These are phyloP conservation scores for Coelopa frigida DNA, from an alignment of 1,140 invertebrate genomes.

Conservation along the genomic window DNA sequence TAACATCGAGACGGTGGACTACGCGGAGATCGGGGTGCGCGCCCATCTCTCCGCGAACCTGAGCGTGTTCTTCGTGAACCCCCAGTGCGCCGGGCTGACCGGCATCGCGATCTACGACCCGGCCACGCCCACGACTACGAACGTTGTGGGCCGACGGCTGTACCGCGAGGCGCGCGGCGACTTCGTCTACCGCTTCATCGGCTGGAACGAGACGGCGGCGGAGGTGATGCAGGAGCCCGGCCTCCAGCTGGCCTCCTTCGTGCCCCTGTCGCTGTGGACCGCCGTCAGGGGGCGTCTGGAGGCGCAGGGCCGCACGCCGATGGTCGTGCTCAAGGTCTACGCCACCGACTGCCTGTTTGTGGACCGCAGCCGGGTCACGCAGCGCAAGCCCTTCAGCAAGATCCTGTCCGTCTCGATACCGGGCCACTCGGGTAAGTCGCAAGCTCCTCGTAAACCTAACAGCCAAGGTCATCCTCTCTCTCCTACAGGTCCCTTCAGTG, in stretches of 20 bases:
- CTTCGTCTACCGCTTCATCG: constrained; percentile 34
- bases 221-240: constrained; percentile 12
- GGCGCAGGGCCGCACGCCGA: constrained; percentile 6
- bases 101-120: constrained; percentile 26
- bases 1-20: constrained; percentile 4
- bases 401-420: constrained; percentile 36
- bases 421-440: constrained; percentile 23
- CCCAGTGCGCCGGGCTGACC: constrained; percentile 22
- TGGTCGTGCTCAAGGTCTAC: constrained; percentile 33
- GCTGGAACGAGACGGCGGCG: constrained; percentile 19
- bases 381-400: constrained; percentile 19
- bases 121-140: neutral
- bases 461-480: neutral
- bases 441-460: neutral
- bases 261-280: constrained; percentile 24
- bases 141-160: neutral
- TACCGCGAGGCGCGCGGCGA: constrained; percentile 8
- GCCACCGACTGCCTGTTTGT: constrained; percentile 33
- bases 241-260: constrained; percentile 24
- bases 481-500: constrained; percentile 19
- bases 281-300: neutral
- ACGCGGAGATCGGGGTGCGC: constrained; percentile 20
- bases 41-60: constrained; percentile 24
- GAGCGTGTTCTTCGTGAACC: constrained; percentile 38
- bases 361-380: constrained; percentile 14